Evolutionary conservation across 2,797 vertebrate genomes (phyloP).

Genomic region (Tachyglossus aculeatus): DNA sequence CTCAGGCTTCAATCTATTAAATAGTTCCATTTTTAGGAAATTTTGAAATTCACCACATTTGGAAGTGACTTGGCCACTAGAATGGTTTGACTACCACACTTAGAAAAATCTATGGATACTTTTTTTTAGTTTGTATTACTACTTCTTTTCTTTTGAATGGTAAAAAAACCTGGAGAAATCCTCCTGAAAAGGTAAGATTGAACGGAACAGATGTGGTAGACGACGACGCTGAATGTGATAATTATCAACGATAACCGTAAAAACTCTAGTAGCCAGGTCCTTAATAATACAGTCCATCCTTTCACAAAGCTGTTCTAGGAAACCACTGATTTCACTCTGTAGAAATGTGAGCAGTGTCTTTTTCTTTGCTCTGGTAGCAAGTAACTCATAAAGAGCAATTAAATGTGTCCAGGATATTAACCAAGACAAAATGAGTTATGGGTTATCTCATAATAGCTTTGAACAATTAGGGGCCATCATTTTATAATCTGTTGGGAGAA

Average conservation of each 20-base stretch:
- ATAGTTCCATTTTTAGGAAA: slow-evolving; percentile 43
- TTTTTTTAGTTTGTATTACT: slow-evolving; percentile 39
- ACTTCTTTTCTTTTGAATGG: slow-evolving; percentile 3
- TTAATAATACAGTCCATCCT: slow-evolving; percentile 11
- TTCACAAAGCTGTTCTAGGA: slow-evolving; percentile 52
- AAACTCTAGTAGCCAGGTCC: slow-evolving; percentile 25
- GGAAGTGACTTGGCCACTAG: slow-evolving; percentile 42
- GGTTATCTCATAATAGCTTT: slow-evolving; percentile 52
- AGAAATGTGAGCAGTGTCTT: neutral
- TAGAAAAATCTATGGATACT: slow-evolving; percentile 39
- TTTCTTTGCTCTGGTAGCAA: slow-evolving; percentile 41
- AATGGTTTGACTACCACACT: slow-evolving; percentile 29
- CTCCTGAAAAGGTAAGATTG: slow-evolving; percentile 14
- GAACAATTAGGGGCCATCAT: slow-evolving; percentile 55
- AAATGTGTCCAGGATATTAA: slow-evolving; percentile 26
- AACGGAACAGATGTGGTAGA: neutral
- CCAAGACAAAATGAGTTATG: slow-evolving; percentile 37
- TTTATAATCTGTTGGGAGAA: neutral
- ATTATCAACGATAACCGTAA: slow-evolving; percentile 26
- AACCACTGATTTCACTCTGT: slow-evolving; percentile 24
- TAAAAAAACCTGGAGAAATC: slow-evolving; percentile 25
- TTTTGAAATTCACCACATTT: slow-evolving; percentile 18
- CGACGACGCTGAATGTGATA: slow-evolving; percentile 34
- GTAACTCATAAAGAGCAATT: slow-evolving; percentile 33
- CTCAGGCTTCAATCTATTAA: slow-evolving; percentile 39